Conservation (phyloP, 2,113 vertebrate species). For the Rhynchopsitta pachyrhyncha region DNA sequence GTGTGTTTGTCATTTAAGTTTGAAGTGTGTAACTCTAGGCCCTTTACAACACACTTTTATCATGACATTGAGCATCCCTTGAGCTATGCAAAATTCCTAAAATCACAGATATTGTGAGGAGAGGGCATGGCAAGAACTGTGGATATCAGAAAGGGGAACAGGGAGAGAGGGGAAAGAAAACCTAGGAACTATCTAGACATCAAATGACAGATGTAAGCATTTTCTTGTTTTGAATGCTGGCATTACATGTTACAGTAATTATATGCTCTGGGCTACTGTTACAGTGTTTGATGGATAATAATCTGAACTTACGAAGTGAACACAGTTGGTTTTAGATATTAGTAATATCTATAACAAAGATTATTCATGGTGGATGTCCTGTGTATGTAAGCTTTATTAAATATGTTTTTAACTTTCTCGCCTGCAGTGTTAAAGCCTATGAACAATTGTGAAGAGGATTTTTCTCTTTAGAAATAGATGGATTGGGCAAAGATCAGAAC, state of each 20-base stretch:
- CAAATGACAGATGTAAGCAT: slow-evolving; percentile 53
- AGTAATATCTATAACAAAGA: slow-evolving; percentile 45
- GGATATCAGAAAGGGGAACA: neutral
- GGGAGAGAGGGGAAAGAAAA: neutral
- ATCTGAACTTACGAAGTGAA: slow-evolving; percentile 41
- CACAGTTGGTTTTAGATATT: slow-evolving; percentile 50
- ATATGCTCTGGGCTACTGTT: slow-evolving; percentile 50
- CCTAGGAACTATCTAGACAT: slow-evolving; percentile 17
- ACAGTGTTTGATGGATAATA: slow-evolving; percentile 44
- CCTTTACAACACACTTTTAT: neutral
- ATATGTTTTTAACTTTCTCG: slow-evolving; percentile 23
- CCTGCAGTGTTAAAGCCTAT: neutral
- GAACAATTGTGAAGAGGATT: neutral
- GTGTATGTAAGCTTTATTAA: slow-evolving; percentile 16
- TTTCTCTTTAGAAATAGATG: neutral
- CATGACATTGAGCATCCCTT: neutral
- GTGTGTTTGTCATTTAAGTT: neutral
- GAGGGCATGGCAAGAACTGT: neutral
- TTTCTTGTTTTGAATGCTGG: slow-evolving; percentile 53
- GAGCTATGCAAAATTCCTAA: neutral
- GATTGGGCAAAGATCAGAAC: slow-evolving; percentile 19
- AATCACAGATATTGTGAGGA: neutral
- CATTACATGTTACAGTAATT: slow-evolving; percentile 53
- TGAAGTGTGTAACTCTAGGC: neutral
- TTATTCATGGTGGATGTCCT: slow-evolving; percentile 44